Percentiles rank a stretch among this genome's conserved stretches.
These are phyloP conservation scores for Pseudomyrmex cubaensis DNA, from an alignment of 1,140 invertebrate genomes.

Conservation along the genomic window DNA sequence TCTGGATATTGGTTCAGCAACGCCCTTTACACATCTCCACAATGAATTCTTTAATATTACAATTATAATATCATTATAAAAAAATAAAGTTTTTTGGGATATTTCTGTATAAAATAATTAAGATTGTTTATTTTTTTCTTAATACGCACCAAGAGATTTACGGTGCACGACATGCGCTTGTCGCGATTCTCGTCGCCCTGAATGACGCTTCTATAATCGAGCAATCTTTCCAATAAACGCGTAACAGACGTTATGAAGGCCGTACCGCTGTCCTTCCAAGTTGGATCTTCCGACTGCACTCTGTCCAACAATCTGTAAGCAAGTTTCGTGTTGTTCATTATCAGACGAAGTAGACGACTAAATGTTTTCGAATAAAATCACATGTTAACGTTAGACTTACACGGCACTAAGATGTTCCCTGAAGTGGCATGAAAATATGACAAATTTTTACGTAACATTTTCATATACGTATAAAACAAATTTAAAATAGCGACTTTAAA, in stretches of 20 bases:
- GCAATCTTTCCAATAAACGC: conserved; percentile 92
- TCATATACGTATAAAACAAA: too few species aligned
- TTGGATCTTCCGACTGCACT: conserved; percentile 93
- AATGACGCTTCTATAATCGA: conserved; percentile 97
- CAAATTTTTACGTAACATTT: conserved; percentile 4
- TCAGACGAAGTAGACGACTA: too few species aligned
- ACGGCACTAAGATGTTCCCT: conserved; percentile 96
- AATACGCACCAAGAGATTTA: conserved; percentile 93
- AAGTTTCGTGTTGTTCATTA: conserved; percentile 7
- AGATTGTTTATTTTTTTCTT: conserved; percentile 9
- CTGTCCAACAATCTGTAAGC: conserved; percentile 92
- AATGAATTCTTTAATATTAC: too few species aligned
- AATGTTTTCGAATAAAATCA: background rate
- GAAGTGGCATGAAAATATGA: conserved; percentile 82
- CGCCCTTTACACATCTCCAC: too few species aligned
- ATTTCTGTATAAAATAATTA: background rate
- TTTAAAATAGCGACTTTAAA: too few species aligned
- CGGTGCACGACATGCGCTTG: conserved; percentile 98
- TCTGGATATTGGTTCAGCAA: too few species aligned
- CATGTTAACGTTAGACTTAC: conserved; percentile 87
- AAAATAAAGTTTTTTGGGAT: too few species aligned
- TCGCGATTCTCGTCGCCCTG: conserved; percentile 96
- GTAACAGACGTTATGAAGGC: conserved; percentile 97
- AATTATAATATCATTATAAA: too few species aligned
- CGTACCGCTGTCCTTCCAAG: conserved; percentile 95